Evolutionary conservation across 2,888 invertebrate species (phyloP).

Genomic region (Meiosimyza decipiens): DNA sequence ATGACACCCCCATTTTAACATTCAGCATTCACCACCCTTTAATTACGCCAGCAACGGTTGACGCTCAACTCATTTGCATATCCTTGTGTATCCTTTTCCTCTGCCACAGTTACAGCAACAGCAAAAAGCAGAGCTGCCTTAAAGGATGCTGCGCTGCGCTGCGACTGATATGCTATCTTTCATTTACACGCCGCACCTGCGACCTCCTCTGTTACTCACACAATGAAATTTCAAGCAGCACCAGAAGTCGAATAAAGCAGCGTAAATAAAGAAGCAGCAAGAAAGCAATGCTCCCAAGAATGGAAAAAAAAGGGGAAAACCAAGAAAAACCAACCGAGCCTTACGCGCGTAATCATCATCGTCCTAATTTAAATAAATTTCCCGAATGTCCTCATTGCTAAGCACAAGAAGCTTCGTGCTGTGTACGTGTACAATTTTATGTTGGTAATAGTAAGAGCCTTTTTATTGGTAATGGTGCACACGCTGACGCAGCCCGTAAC

Average conservation of each 20-base stretch:
- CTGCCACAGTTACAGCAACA: too few species aligned
- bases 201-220: conserved; percentile 42
- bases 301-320: conserved; percentile 37
- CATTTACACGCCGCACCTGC: conserved; percentile 41
- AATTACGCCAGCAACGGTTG: background rate
- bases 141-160: conserved; percentile 7
- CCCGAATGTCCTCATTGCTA: conserved; percentile 40
- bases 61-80: conserved; percentile 39
- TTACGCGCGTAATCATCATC: conserved; percentile 51
- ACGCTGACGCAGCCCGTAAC: background rate
- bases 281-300: conserved; percentile 33
- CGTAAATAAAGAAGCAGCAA: conserved; percentile 44
- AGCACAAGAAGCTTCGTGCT: background rate
- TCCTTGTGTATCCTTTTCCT: conserved; percentile 33
- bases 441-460: background rate
- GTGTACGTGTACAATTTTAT: conserved; percentile 4
- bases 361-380: conserved; percentile 55
- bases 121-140: background rate
- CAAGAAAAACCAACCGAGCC: background rate
- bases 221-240: conserved; percentile 3
- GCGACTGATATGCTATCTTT: conserved; percentile 12
- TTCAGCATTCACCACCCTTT: background rate
- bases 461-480: background rate
- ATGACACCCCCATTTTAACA: background rate
- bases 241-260: too few species aligned